Conservation (phyloP, 2,797 vertebrate genomes). For the Syngnathus rostellatus region DNA sequence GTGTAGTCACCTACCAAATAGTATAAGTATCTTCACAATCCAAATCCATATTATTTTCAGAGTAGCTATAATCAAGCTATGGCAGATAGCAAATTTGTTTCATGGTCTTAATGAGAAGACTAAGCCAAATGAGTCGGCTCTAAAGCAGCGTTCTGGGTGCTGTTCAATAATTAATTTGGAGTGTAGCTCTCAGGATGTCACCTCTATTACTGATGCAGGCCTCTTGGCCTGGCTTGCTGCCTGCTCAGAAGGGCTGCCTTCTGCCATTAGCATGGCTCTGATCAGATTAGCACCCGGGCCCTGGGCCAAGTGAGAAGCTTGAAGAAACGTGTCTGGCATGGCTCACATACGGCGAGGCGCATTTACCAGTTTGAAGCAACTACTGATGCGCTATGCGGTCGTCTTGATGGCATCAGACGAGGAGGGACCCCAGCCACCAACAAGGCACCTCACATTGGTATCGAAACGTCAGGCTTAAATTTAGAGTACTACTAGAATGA, state of each 20-base stretch:
- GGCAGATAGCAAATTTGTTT: constrained; percentile 26
- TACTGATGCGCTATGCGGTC: constrained; percentile 40
- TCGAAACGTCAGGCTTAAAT: too few relatives aligned
- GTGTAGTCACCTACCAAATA: background rate
- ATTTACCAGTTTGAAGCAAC: constrained; percentile 47
- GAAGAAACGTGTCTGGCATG: constrained; percentile 29
- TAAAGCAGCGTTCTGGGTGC: constrained; percentile 26
- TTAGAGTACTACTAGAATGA: background rate
- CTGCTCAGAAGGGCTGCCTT: constrained; percentile 49
- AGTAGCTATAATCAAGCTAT: constrained; percentile 6
- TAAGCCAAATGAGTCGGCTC: constrained; percentile 9
- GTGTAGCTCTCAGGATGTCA: constrained; percentile 37
- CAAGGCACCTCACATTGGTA: background rate
- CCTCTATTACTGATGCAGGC: constrained; percentile 37
- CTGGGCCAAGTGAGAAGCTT: constrained; percentile 33
- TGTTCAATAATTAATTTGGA: constrained; percentile 47
- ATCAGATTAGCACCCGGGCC: constrained; percentile 42
- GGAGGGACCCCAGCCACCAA: background rate
- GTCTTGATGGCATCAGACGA: constrained; percentile 34
- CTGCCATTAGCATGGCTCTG: constrained; percentile 53
- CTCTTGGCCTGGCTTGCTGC: constrained; percentile 34
- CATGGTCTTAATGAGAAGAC: constrained; percentile 17
- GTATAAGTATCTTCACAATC: background rate
- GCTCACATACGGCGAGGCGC: constrained; percentile 25
- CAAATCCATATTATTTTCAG: background rate